phyloP scores from a whole-genome alignment of 2,113 vertebrate genomes.

The Takifugu flavidus region DNA sequence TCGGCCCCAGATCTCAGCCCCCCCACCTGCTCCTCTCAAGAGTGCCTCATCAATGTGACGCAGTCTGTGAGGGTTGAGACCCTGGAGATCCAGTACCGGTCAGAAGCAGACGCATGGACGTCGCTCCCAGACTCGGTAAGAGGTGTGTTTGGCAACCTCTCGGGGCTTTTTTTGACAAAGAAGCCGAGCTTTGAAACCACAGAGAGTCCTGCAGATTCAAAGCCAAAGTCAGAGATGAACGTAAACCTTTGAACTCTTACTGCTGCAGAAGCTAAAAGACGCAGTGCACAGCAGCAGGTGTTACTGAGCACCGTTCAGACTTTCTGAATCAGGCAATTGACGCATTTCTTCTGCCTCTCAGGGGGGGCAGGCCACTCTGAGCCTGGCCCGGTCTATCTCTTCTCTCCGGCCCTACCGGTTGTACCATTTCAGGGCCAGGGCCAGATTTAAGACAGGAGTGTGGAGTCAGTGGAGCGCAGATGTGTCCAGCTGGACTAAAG shows the following conservation, averaged over 20 bases:
- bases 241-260: not conserved
- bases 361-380: constrained; percentile 13
- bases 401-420: constrained; percentile 53
- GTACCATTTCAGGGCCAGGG: constrained; percentile 64
- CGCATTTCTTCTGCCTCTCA: constrained; percentile 18
- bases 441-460: constrained; percentile 50
- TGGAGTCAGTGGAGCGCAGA: constrained; percentile 72
- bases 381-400: constrained; percentile 18
- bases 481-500: constrained; percentile 52
- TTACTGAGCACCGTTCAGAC: not conserved
- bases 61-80: constrained; percentile 8
- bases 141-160: not conserved
- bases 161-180: constrained; percentile 2
- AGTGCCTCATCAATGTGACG: constrained; percentile 37
- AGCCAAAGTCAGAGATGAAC: constrained; percentile 41
- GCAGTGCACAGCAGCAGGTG: not conserved
- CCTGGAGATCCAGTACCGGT: constrained; percentile 57
- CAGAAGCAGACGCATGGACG: constrained; percentile 35
- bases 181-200: constrained; percentile 6
- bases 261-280: not conserved
- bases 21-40: constrained; percentile 44
- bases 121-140: constrained; percentile 43
- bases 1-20: constrained; percentile 25
- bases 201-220: constrained; percentile 47
- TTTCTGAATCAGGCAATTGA: not conserved